Conservation (phyloP, 2,888 invertebrate genomes). For the Pollenia amentaria region DNA sequence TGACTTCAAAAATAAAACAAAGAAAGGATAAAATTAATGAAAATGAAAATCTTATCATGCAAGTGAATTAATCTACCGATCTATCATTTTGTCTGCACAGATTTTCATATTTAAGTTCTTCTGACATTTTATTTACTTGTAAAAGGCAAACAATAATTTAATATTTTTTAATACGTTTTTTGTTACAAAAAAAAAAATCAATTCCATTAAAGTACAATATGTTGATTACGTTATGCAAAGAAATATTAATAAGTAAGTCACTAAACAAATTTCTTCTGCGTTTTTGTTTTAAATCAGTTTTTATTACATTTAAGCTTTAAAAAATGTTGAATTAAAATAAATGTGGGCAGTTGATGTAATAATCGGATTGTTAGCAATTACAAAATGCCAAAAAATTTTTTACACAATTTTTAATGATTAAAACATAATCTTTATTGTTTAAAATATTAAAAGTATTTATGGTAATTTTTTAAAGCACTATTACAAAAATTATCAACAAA, state of each 20-base stretch:
- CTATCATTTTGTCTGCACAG: slow-evolving; percentile 36
- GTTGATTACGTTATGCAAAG: background rate
- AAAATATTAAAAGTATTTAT: no score
- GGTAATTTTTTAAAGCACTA: no score
- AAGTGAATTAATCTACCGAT: slow-evolving; percentile 53
- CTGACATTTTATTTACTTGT: background rate
- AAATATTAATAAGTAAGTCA: slow-evolving; percentile 4
- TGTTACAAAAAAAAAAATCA: background rate
- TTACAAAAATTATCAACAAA: no score
- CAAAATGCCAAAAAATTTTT: background rate
- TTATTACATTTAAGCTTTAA: background rate
- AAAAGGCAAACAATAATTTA: slow-evolving; percentile 23
- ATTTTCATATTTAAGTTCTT: slow-evolving; percentile 14
- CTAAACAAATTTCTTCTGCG: background rate
- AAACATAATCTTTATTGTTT: background rate
- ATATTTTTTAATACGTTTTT: background rate
- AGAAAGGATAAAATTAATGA: slow-evolving; percentile 35
- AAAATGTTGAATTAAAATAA: background rate
- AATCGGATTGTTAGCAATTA: background rate
- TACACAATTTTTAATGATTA: slow-evolving; percentile 1
- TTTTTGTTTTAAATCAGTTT: background rate
- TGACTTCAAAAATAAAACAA: slow-evolving; percentile 10
- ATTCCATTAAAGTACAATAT: background rate
- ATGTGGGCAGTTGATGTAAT: background rate
- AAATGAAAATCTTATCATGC: slow-evolving; percentile 54